Evolutionary conservation across 2,797 vertebrate species (phyloP), one percentile per base, ranked within the genome.

Genomic region (Perodicticus potto): DNA sequence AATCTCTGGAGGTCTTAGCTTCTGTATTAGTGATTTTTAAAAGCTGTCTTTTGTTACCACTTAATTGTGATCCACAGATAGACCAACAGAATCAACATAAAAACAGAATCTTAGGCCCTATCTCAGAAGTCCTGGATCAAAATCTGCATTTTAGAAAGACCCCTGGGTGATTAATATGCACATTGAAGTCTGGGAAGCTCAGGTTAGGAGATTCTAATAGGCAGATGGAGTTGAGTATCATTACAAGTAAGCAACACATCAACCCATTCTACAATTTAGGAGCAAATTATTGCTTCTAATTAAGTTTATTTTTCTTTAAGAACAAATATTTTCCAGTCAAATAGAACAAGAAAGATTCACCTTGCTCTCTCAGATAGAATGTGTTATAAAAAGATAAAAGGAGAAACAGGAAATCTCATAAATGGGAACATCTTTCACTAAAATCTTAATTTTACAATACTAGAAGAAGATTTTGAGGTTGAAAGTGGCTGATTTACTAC

Each of bases 381-480:
- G 93, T 87, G 23, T 37, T 29, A 88, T 53, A 45, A 88, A 94
- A 37, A 93, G 20, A 67, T 32, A 69, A 91, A 84, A 85, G 23
- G 40, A 65, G 23, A 27, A 61, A 80, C 4, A 59, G 16, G 72
- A 86, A 92, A 10, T 70, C 13, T 69, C n/a, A 53, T 63, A 81
- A 70, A 86, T 13, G 20, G 4, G 4, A 83, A 67, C 12, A 49
- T 29, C 37, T 69, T 20, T 72, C 67, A 78, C n/a, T 83, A 69
- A 93, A 88, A 86, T 53, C 22, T 65, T 72, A 76, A 76, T 91
- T 93, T 86, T n/a, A 89, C 63, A 89, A 86, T 73, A 61, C 45
- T 86, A 61, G 65, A 80, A 53, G 49, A 53, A 65, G 2, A 73
- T 63, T 85, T 92, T 88, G 61, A 86, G 25, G 22, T 63, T 90